Conservation (phyloP, 2,888 invertebrate genomes). For the Ochropleura plecta region DNA sequence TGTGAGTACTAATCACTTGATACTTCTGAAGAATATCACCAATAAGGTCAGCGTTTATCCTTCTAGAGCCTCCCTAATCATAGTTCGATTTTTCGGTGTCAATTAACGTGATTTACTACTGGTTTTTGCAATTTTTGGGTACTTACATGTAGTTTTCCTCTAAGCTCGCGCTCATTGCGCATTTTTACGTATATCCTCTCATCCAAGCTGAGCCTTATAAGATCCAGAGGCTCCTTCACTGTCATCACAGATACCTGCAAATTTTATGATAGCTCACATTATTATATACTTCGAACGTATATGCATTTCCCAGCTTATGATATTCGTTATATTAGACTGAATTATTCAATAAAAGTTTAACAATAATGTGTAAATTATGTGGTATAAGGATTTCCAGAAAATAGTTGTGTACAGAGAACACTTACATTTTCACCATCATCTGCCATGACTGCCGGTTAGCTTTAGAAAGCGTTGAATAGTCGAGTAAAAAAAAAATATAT, state of each 20-base stretch:
- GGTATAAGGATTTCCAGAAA: background rate
- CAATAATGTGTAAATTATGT: background rate
- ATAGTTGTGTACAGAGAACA: slow-evolving; percentile 24
- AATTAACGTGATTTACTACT: background rate
- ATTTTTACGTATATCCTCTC: slow-evolving; percentile 99
- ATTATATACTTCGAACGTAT: background rate
- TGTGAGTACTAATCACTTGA: background rate
- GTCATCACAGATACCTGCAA: slow-evolving; percentile 95
- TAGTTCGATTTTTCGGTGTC: background rate
- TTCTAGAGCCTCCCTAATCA: background rate
- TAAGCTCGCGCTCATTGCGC: slow-evolving; percentile 99
- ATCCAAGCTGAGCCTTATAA: slow-evolving; percentile 98
- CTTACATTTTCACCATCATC: slow-evolving; percentile 88
- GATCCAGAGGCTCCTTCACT: slow-evolving; percentile 99
- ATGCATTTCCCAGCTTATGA: background rate
- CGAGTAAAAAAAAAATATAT: background rate
- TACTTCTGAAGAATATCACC: background rate
- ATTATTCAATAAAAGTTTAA: background rate
- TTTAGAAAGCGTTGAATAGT: background rate
- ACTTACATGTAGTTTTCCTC: slow-evolving; percentile 97
- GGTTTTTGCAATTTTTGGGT: background rate
- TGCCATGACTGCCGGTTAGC: slow-evolving; percentile 71
- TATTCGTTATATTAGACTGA: background rate
- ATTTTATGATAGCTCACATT: background rate
- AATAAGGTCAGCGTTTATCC: background rate